These are phyloP conservation scores for Nixonia krombeini DNA, from an alignment of 1,140 invertebrate genomes.

Conservation along the genomic window DNA sequence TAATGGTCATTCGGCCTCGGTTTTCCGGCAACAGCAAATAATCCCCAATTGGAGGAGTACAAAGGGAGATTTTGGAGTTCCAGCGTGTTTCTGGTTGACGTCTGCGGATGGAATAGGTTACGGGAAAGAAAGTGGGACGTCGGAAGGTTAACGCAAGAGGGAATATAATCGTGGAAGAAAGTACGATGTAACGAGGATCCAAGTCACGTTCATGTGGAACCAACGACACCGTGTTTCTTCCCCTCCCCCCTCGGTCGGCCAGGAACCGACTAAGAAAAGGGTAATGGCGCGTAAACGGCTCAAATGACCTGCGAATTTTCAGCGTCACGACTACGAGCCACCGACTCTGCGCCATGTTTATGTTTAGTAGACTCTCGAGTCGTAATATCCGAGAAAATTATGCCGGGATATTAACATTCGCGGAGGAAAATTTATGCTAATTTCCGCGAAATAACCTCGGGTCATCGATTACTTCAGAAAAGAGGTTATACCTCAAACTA, in stretches of 20 bases:
- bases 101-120: conserved; percentile 26
- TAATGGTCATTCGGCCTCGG: conserved; percentile 42
- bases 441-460: conserved; percentile 18
- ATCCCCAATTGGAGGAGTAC: background rate
- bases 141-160: conserved; percentile 27
- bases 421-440: conserved; percentile 59
- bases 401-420: conserved; percentile 52
- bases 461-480: too few relatives aligned
- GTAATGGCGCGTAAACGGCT: conserved; percentile 71
- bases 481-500: too few relatives aligned
- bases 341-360: conserved; percentile 55
- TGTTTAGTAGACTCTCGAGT: conserved; percentile 62
- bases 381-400: conserved; percentile 56
- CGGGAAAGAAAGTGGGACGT: conserved; percentile 21
- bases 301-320: conserved; percentile 71
- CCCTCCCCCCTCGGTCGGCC: background rate
- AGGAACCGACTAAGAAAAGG: conserved; percentile 60
- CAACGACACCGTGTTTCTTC: background rate
- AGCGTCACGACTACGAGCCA: conserved; percentile 45
- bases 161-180: conserved; percentile 47
- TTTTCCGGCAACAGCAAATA: too few relatives aligned
- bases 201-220: conserved; percentile 45
- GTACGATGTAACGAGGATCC: conserved; percentile 48
- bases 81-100: conserved; percentile 26
- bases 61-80: conserved; percentile 23